These are phyloP conservation scores for Trididemnum nubilum DNA, from an alignment of 23 tunicate genomes.

Conservation along the genomic window DNA sequence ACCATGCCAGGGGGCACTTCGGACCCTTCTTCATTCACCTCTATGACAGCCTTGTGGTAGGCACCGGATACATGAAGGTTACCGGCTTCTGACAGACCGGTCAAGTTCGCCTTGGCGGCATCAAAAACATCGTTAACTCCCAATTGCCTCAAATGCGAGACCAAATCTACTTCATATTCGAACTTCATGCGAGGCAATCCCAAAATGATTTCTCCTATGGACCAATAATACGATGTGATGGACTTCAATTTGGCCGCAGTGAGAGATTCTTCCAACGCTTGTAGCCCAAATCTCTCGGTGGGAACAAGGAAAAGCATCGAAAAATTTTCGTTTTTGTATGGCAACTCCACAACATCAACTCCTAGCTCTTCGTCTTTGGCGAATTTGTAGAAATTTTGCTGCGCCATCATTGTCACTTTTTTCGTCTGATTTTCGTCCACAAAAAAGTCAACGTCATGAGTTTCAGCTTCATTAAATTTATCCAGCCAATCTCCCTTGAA, in stretches of 20 bases:
- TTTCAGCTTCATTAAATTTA: conserved; percentile 3
- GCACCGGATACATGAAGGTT: conserved; percentile 29
- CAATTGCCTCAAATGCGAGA: conserved; percentile 1
- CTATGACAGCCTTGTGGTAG: conserved; percentile 41
- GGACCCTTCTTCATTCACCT: conserved; percentile 65
- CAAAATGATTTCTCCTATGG: conserved; percentile 11
- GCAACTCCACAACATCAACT: conserved; percentile 32
- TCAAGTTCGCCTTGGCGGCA: conserved; percentile 21
- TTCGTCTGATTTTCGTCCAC: background rate
- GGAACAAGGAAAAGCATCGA: conserved; percentile 50
- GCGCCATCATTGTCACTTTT: conserved; percentile 42
- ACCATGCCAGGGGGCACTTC: conserved; percentile 59
- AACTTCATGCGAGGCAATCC: conserved; percentile 39
- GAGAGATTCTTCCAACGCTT: background rate
- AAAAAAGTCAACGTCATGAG: conserved; percentile 28
- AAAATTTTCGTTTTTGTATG: conserved; percentile 42
- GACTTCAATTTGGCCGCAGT: conserved; percentile 18
- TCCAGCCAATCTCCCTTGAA: conserved; percentile 62
- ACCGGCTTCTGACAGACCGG: background rate
- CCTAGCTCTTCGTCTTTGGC: conserved; percentile 13
- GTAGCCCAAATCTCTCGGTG: conserved; percentile 16
- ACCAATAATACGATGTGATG: background rate
- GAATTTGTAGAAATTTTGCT: conserved; percentile 7
- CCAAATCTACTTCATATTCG: conserved; percentile 30
- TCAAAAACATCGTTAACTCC: conserved; percentile 34